Evolutionary conservation across 2,888 invertebrate species (phyloP).

Genomic region (Tillus elongatus): DNA sequence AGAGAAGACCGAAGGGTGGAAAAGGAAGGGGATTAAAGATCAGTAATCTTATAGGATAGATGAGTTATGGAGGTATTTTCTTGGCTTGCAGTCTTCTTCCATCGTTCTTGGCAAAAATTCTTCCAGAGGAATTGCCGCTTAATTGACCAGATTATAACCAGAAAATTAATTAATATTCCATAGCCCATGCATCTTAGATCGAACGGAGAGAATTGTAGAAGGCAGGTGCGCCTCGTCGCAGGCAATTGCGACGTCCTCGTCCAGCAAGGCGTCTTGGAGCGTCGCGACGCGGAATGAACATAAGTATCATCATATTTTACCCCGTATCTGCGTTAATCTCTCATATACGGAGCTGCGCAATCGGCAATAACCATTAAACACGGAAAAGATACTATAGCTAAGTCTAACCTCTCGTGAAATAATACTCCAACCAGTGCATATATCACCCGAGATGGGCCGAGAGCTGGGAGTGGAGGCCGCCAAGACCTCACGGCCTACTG

Average conservation of each 20-base stretch:
- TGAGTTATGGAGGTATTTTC: constrained; percentile 56
- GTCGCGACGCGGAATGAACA: constrained; percentile 15
- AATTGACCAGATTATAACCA: constrained; percentile 42
- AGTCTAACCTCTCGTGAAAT: constrained; percentile 35
- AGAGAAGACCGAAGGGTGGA: constrained; percentile 47
- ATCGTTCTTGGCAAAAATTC: constrained; percentile 41
- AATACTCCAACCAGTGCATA: constrained; percentile 36
- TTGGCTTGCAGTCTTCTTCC: constrained; percentile 29
- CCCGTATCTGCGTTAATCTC: constrained; percentile 37
- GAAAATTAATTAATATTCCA: constrained; percentile 45
- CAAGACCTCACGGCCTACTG: constrained; percentile 10
- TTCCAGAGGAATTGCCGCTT: constrained; percentile 43
- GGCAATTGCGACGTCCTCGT: too few species aligned
- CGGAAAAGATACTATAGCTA: constrained; percentile 35
- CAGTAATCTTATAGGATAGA: constrained; percentile 63
- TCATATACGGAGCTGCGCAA: constrained; percentile 33
- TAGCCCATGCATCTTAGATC: constrained; percentile 42
- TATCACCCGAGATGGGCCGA: constrained; percentile 25
- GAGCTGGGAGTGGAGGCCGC: constrained; percentile 13
- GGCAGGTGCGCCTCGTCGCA: constrained; percentile 13
- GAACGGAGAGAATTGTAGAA: constrained; percentile 17
- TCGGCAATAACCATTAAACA: constrained; percentile 41
- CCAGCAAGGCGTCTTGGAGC: neutral
- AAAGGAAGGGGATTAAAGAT: constrained; percentile 63
- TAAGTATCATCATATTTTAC: constrained; percentile 36